Evolutionary conservation across 2,113 vertebrate species (phyloP), one percentile per base, ranked within the genome.

Genomic region (Ochotona curzoniae): DNA sequence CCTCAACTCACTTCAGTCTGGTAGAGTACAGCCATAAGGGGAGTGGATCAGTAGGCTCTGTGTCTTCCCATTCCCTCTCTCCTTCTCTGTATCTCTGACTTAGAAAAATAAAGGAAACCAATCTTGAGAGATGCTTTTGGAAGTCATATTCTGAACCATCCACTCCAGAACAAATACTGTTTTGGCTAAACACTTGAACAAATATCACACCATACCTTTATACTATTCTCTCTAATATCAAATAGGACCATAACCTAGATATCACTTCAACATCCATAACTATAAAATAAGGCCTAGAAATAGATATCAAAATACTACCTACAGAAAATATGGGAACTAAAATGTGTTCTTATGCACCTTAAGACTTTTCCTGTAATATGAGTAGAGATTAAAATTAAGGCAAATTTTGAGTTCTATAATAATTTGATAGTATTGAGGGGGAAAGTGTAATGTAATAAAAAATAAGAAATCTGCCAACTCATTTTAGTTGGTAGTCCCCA

Each of bases 401-500:
- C 4, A 86, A 89, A 23, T 83, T 54, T 15, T 61, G 35, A 28
- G 61, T 28, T 7, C 30, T 57, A 75, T 94, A 94, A 91, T 91
- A 96, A 95, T 93, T 93, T 30, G 83, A 0, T 80, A 75, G n/a
- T 8, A 47, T 26, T 70, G 32, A 54, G 35, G 26, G 6, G 61
- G n/a, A 14, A 70, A 75, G 71, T 49, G 49, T 70, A 7, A 61
- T 13, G 63, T 80, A 86, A n/a, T 17, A 1, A 93, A 7, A 17
- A 63, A 51, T 87, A 89, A 93, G 38, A 85, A 89, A 93, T 69
- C 49, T 91, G 35, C 14, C 28, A 79, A 67, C 79, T 89, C 17
- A 17, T 81, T 91, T 83, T 71, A 85, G 83, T 75, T 93, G 74
- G 85, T 88, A 76, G 66, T 18, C 7, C 93, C 70, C 88, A 93